Conservation (phyloP, 1,140 invertebrate species). For the Achatina immaculata region DNA sequence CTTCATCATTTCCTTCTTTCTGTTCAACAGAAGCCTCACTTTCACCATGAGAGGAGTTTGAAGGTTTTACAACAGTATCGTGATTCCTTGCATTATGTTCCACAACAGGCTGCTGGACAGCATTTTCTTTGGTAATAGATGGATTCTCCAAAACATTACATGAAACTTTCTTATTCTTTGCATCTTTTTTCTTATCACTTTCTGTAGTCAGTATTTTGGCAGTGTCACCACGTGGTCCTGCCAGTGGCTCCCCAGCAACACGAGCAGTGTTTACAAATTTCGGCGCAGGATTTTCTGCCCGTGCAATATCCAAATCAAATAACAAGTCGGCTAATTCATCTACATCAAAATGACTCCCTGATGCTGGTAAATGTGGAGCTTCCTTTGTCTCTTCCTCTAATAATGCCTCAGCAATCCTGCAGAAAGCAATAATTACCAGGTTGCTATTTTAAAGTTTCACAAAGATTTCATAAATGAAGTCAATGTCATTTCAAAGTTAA, state of each 20-base stretch:
- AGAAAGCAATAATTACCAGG: too few species aligned
- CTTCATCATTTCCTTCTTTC: neutral
- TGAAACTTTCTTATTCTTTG: neutral
- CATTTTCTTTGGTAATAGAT: neutral
- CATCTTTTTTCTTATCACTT: neutral
- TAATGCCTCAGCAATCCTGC: neutral
- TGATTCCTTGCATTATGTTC: too few species aligned
- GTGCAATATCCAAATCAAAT: slow-evolving; percentile 16
- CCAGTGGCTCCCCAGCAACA: neutral
- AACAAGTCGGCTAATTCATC: slow-evolving; percentile 22
- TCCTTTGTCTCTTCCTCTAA: neutral
- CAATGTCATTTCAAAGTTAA: too few species aligned
- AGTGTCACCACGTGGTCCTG: neutral
- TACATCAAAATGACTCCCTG: neutral
- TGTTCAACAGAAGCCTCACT: neutral
- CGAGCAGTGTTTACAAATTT: neutral
- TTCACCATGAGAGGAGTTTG: neutral
- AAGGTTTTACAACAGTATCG: too few species aligned
- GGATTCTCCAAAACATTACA: neutral
- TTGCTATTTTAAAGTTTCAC: too few species aligned
- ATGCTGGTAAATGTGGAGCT: neutral
- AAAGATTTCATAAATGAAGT: too few species aligned
- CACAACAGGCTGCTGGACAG: too few species aligned
- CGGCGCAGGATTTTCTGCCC: too few species aligned
- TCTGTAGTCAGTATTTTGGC: neutral